Base-by-base conservation (phyloP, 2,888 invertebrate species). In the Leptinotarsa haldemani region DNA sequence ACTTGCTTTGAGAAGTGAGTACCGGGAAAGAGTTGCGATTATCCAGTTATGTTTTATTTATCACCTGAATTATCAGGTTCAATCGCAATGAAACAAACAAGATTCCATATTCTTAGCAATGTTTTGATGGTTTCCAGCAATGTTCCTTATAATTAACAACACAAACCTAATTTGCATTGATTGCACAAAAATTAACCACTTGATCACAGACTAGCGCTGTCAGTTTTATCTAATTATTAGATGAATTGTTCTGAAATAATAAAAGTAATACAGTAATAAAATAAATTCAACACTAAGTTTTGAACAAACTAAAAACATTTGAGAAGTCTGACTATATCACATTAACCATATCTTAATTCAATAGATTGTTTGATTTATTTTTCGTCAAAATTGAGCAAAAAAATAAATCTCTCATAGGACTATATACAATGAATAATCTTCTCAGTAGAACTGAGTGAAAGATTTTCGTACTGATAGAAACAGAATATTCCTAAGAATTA, bases 321-420 rank as follows among this genome's bases (percentile, higher is more conserved):
- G 47, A 65, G 52, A 69, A 74, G 63, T 65, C 47, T 70, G 67
- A 78, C 75, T 72, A 77, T 78, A 76, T 77, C 76, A 78, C 75
- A 78, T 75, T 75, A 74, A 78, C 75, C 67, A 77, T 75, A 66
- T 77, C 67, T 16, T 40, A 73, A 70, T 50, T 73, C 73, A 68
- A 70, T 75, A 71, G 72, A 76, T 74, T 75, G 71, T 74, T 77
- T 69, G 50, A 56, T 64, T 47, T 52, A 40, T 47, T 70, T 70
- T 65, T 74, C 68, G 66, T 53, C 20, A 63, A 46, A 30, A 20
- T 71, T 70, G 67, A 72, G 67, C 66, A 74, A 77, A 73, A 77
- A 65, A 50, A 50, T 50, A 65, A 25, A 72, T 70, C 70, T 73
- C 48, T 47, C 52, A 20, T 61, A 65, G 65, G 47, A 40, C 63